Percentiles rank a stretch among this genome's conserved stretches.
phyloP scores from a whole-genome alignment of 2,113 vertebrate species.

The Tympanuchus pallidicinctus region DNA sequence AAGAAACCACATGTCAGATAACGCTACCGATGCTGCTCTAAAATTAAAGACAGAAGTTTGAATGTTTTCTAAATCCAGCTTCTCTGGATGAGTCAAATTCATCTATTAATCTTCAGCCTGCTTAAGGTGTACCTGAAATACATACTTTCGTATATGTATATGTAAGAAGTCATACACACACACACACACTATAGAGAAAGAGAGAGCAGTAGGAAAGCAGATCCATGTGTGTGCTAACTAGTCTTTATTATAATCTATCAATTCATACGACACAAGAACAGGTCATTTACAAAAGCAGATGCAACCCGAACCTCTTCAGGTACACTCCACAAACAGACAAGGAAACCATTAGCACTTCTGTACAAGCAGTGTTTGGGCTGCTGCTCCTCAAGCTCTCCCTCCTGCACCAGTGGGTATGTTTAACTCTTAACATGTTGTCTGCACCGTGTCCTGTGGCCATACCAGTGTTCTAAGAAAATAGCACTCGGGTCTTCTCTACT shows the following conservation, averaged over 20 bases:
- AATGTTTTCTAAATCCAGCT: neutral
- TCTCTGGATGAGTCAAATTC: neutral
- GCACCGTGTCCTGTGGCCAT: neutral
- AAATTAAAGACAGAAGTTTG: neutral
- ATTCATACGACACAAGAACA: neutral
- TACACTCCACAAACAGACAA: neutral
- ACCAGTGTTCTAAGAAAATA: neutral
- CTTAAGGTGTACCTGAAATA: neutral
- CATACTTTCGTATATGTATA: too few species aligned
- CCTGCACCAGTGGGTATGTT: neutral
- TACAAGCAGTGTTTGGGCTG: neutral
- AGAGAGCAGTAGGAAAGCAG: neutral
- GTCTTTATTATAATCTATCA: neutral
- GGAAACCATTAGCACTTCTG: neutral
- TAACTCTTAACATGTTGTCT: neutral
- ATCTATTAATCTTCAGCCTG: neutral
- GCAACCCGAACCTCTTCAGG: neutral
- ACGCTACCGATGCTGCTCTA: neutral
- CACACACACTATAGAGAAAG: too few species aligned
- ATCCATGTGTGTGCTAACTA: accelerated
- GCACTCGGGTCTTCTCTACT: neutral
- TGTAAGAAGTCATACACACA: too few species aligned
- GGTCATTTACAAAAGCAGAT: neutral
- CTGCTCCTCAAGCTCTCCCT: neutral
- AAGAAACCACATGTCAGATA: neutral